These are phyloP conservation scores for Tethya wilhelma DNA, from an alignment of 37 sponge, comb jelly and placozoan species.

Conservation along the genomic window DNA sequence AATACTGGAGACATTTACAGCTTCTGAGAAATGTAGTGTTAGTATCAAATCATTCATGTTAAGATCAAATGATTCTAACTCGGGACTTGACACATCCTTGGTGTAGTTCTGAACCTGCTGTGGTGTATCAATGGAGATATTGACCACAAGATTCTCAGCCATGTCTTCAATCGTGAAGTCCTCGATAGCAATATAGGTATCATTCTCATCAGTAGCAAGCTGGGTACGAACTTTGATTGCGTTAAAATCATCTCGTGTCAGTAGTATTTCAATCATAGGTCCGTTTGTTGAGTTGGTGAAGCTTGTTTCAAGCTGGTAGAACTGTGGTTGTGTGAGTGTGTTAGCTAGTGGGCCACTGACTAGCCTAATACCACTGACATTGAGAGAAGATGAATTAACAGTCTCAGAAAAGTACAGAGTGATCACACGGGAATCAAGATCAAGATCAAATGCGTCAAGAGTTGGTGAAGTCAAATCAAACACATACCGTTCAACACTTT, in stretches of 20 bases:
- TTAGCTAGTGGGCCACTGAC: slow-evolving; percentile 29
- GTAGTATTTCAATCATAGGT: slow-evolving; percentile 45
- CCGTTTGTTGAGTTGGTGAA: slow-evolving; percentile 25
- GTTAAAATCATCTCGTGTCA: slow-evolving; percentile 81
- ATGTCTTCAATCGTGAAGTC: slow-evolving; percentile 53
- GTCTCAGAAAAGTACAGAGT: slow-evolving; percentile 88
- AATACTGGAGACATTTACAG: slow-evolving; percentile 77
- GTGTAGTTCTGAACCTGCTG: slow-evolving; percentile 54
- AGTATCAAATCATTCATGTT: slow-evolving; percentile 79
- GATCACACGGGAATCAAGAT: slow-evolving; percentile 64
- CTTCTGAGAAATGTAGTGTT: slow-evolving; percentile 81
- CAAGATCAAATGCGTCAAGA: slow-evolving; percentile 69
- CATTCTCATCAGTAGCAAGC: slow-evolving; percentile 64
- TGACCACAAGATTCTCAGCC: slow-evolving; percentile 54
- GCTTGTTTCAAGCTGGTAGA: slow-evolving; percentile 43
- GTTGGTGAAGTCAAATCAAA: slow-evolving; percentile 55
- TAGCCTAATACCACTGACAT: slow-evolving; percentile 55
- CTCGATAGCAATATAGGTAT: slow-evolving; percentile 61
- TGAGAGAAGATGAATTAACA: slow-evolving; percentile 76
- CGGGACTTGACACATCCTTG: slow-evolving; percentile 59
- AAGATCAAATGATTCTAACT: slow-evolving; percentile 63
- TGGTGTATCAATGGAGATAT: slow-evolving; percentile 23
- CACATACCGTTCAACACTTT: slow-evolving; percentile 16
- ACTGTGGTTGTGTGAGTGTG: not conserved
- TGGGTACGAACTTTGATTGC: slow-evolving; percentile 63